Percentiles rank a stretch among this genome's conserved stretches.
Conservation (phyloP, 2,797 vertebrate genomes). For the Xiphophorus birchmanni region DNA sequence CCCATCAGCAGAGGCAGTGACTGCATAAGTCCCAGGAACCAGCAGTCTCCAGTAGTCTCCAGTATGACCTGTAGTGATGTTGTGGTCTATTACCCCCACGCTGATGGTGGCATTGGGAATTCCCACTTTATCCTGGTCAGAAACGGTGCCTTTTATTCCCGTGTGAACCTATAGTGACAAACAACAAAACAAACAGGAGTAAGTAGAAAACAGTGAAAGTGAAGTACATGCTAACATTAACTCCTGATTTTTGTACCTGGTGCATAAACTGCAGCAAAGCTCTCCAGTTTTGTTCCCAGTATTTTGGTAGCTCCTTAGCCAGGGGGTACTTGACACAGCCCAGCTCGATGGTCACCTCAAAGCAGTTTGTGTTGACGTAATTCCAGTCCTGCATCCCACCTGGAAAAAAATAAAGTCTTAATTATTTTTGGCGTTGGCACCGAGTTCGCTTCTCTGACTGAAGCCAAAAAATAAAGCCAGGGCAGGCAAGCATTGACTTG, state of each 20-base stretch:
- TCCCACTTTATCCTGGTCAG: constrained; percentile 85
- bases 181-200: constrained; percentile 1
- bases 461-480: neutral
- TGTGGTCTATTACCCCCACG: constrained; percentile 86
- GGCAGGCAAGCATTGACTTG: neutral
- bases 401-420: constrained; percentile 49
- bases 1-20: constrained; percentile 92
- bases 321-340: constrained; percentile 93
- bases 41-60: constrained; percentile 98
- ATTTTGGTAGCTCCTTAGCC: constrained; percentile 86
- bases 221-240: neutral
- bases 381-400: constrained; percentile 99
- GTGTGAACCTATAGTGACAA: constrained; percentile 85
- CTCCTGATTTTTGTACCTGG: constrained; percentile 81
- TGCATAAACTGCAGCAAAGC: constrained; percentile 93
- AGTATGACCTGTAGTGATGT: constrained; percentile 84
- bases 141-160: constrained; percentile 90
- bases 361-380: constrained; percentile 97
- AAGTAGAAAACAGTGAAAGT: neutral
- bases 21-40: constrained; percentile 85
- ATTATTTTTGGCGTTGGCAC: no score
- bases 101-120: constrained; percentile 93
- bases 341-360: constrained; percentile 97
- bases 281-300: constrained; percentile 91
- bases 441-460: neutral